Evolutionary conservation across 1,140 invertebrate genomes (phyloP), one percentile per base, ranked within the genome.

Genomic region (Drosophila tropicalis): DNA sequence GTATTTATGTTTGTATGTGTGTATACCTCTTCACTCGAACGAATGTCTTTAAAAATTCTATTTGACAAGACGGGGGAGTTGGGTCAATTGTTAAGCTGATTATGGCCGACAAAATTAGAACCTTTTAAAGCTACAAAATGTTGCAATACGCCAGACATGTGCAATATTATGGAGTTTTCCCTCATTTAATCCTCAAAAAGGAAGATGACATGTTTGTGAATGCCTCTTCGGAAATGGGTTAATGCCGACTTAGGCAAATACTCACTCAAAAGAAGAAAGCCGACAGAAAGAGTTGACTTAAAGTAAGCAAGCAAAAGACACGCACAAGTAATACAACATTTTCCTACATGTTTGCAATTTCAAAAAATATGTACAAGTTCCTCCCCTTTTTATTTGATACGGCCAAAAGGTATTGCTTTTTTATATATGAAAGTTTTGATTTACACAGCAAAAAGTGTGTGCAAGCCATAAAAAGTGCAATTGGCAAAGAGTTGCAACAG

Each of bases 81-180:
- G 39, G 10, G 57, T 58, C 67, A 76, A 73, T 58, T 76, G 54
- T 34, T 86, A 86, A 86, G 83, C 83, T 67, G 84, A 84, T 87
- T 86, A 86, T 86, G 83, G 72, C 67, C 76, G 73, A 51, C 76
- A 86, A 58, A 86, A 86, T 86, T 86, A 83, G 83, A 83, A 67
- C 70, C 69, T 79, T 83, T 58, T 71, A 68, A 71, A 62, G 63
- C 73, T 36, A 51, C 60, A 65, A 70, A 67, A 67, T 58, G 58
- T 29, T 62, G 60, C 15, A 62, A 17, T 36, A 47, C n/a, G 22
- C 63, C 57, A 22, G 22, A 61, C 57, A 44, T 40, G 55, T 71
- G 75, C 75, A 77, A 78, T 75, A 78, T 77, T 67, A 62, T 78
- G 51, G 17, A 71, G 39, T 64, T 76, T 41, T 41, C 13, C 22